Evolutionary conservation across 2,113 vertebrate genomes (phyloP), one percentile per base, ranked within the genome.

Genomic region (Sinocyclocheilus anophthalmus): DNA sequence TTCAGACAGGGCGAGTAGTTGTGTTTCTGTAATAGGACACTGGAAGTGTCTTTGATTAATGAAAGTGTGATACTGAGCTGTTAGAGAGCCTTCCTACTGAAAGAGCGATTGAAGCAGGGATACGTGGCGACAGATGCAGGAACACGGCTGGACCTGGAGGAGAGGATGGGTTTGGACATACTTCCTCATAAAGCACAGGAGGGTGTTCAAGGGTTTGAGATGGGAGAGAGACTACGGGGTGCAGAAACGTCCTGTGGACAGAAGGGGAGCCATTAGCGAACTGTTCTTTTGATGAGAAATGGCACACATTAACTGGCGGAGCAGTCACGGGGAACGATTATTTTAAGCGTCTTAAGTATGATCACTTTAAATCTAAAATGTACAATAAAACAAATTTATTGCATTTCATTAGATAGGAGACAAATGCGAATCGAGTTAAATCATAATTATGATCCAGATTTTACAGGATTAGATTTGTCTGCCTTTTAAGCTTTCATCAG

Each of bases 31-130:
- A 97, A 96, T 95, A 95, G 96, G 96, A 96, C 96, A 97, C 93
- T 96, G 95, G 96, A 97, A 97, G 95, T 95, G 96, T 96, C 97
- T 97, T 96, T 98, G 97, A 99, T 97, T 96, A 97, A 98, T 97
- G 96, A 93, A 96, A 95, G 94, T 92, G 91, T 93, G 94, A 95
- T 69, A 90, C 92, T 81, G 53, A 92, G 94, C 96, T 95, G 96
- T 94, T 96, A 93, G 92, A 89, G 93, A 93, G 93, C 89, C 95
- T 90, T 94, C 91, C 89, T 87, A 88, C 88, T 88, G 94, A 89
- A 92, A 93, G 94, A 94, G 92, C 93, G 94, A 93, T 96, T 94
- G 95, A 95, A 93, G 92, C 85, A 90, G 87, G 93, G 94, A 96
- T 96, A 94, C 90, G 90, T 93, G 94, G 91, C 89, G 95, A 96